A percentile compares a stretch with the other conserved stretches of the same genome.
Conservation (phyloP, 2,797 vertebrate genomes). For the Catostomus latipinnis region DNA sequence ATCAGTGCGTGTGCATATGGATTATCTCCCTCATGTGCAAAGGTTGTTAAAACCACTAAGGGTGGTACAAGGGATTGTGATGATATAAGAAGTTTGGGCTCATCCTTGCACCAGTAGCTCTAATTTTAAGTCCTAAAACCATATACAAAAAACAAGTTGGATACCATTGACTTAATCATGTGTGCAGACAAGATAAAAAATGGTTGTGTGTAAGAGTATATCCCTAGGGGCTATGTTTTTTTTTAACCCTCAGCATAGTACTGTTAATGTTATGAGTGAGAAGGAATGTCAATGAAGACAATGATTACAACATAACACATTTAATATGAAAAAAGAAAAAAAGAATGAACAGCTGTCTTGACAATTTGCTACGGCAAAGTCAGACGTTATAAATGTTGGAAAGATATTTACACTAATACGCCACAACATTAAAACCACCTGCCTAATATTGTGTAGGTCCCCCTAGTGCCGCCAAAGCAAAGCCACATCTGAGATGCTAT, state of each 20-base stretch:
- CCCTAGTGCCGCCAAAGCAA: too few species aligned
- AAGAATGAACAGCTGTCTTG: background rate
- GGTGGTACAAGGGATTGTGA: background rate
- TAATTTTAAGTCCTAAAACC: too few species aligned
- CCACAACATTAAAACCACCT: too few species aligned
- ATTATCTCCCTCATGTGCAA: background rate
- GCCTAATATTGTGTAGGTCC: too few species aligned
- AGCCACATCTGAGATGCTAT: too few species aligned
- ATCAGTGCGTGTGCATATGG: background rate
- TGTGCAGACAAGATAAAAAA: background rate
- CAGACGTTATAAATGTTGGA: background rate
- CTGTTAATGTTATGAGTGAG: constrained; percentile 1
- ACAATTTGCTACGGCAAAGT: background rate
- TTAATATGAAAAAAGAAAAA: background rate
- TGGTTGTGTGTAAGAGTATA: constrained; percentile 5
- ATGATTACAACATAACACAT: constrained; percentile 8
- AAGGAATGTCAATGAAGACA: constrained; percentile 1
- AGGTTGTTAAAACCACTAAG: background rate
- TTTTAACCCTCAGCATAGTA: background rate
- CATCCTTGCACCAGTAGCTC: background rate
- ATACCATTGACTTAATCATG: background rate
- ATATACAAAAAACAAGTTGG: background rate
- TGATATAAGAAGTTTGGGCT: background rate
- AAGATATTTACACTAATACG: background rate
- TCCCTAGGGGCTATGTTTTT: background rate